Percentiles rank a stretch among this genome's conserved stretches.
phyloP scores from a whole-genome alignment of 2,113 vertebrate species.

The Suricata suricatta region DNA sequence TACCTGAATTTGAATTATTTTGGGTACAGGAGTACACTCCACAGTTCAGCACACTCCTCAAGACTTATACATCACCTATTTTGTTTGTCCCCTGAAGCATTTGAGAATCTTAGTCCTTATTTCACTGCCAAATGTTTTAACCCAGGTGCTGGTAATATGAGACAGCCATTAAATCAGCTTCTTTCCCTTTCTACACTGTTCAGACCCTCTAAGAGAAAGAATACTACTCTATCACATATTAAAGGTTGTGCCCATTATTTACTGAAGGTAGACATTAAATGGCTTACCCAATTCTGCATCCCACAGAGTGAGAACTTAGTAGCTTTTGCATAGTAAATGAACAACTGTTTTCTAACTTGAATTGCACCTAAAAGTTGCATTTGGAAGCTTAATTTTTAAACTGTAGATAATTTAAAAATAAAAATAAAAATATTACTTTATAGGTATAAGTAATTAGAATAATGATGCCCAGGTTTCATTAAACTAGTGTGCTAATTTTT shows the following conservation, averaged over 20 bases:
- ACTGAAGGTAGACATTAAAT: background rate
- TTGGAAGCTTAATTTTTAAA: background rate
- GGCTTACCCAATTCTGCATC: background rate
- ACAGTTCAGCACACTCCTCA: background rate
- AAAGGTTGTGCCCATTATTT: background rate
- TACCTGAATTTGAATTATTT: background rate
- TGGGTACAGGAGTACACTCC: background rate
- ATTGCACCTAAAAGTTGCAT: background rate
- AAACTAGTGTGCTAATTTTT: background rate
- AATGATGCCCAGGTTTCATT: background rate
- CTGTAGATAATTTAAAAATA: background rate
- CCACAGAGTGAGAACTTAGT: background rate
- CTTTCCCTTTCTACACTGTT: background rate
- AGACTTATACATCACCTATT: background rate
- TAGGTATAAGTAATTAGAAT: background rate
- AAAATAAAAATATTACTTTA: background rate
- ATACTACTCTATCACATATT: background rate
- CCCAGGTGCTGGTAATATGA: background rate
- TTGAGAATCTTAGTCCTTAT: background rate
- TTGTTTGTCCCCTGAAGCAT: background rate
- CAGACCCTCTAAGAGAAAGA: background rate
- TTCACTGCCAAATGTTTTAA: background rate
- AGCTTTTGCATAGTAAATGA: background rate
- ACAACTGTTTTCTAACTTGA: background rate
- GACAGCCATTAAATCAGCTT: background rate